Evolutionary conservation across 30 jellyfish, hydroid and myxozoan species (phyloP), one percentile per base, ranked within the genome.

Genomic region (Chrysaora quinquecirrha): DNA sequence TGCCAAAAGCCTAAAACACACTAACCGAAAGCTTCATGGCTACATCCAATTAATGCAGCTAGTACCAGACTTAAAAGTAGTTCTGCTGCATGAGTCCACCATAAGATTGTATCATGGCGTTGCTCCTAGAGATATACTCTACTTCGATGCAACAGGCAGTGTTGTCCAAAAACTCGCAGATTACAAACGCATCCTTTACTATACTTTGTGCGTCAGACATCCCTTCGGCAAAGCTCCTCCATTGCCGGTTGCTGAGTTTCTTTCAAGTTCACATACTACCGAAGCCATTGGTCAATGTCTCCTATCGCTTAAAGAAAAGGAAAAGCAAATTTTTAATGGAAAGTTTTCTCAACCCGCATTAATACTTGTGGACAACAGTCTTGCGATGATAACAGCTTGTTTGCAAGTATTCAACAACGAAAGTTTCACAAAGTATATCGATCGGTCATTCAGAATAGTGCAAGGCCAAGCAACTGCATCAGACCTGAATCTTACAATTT

Each of bases 171-270:
- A 16, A 20, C 24, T 52, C 7, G 29, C 3, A 3, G 9, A 12
- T 3, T 52, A 10, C 29, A 52, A 52, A 25, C 29, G 68, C 24
- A 52, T 52, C 25, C 68, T 52, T 4, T 52, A 20, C 68, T 52
- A 52, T 2, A 25, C 29, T 2, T 25, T 52, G 24, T 52, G 68
- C 25, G 68, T 52, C 27, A 12, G 19, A 19, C 68, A 52, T 52
- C 29, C 68, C 24, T 52, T 52, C 19, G 68, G 68, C 54, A 52
- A 52, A 20, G 19, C 68, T 52, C 29, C 68, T 20, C 68, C 68
- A 10, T 52, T 52, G 24, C 29, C 68, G 9, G 25, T 52, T 7
- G 29, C 3, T 12, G 68, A 52, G 19, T 10, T 10, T 20, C 29
- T 52, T 52, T 52, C 68, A 2, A 52, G 68, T 20, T 2, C 29